Conservation (phyloP, 2,113 vertebrate species). For the Hassar affinis region DNA sequence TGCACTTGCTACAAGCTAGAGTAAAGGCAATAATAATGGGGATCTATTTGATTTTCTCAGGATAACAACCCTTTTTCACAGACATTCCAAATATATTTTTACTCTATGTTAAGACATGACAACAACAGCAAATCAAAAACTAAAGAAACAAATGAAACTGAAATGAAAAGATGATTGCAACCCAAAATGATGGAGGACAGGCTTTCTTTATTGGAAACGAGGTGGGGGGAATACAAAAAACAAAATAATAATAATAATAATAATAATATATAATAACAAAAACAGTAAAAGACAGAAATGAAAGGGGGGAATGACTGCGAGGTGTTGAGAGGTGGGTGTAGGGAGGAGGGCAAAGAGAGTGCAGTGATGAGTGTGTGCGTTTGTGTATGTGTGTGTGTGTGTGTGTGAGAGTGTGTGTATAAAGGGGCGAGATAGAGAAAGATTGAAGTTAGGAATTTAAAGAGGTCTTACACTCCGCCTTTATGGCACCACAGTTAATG, state of each 20-base stretch:
- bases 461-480: slow-evolving; percentile 99
- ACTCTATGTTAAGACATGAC: slow-evolving; percentile 24
- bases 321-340: slow-evolving; percentile 63
- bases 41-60: slow-evolving; percentile 7
- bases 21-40: slow-evolving; percentile 36
- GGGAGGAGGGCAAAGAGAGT: slow-evolving; percentile 52
- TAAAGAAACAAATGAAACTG: slow-evolving; percentile 20
- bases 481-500: slow-evolving; percentile 99
- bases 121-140: slow-evolving; percentile 28
- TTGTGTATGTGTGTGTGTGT: slow-evolving; percentile 51
- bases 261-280: slow-evolving; percentile 68
- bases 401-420: slow-evolving; percentile 56
- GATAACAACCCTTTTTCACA: slow-evolving; percentile 28
- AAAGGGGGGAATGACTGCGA: slow-evolving; percentile 71
- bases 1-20: slow-evolving; percentile 46
- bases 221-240: slow-evolving; percentile 73
- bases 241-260: slow-evolving; percentile 74
- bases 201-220: slow-evolving; percentile 80
- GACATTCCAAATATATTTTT: slow-evolving; percentile 25
- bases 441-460: slow-evolving; percentile 94
- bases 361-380: slow-evolving; percentile 52
- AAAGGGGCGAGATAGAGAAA: slow-evolving; percentile 50
- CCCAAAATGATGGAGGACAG: slow-evolving; percentile 77
- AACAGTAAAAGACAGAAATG: slow-evolving; percentile 68
- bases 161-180: slow-evolving; percentile 75